phyloP scores from a whole-genome alignment of 2,113 vertebrate species.

The Dascyllus trimaculatus region DNA sequence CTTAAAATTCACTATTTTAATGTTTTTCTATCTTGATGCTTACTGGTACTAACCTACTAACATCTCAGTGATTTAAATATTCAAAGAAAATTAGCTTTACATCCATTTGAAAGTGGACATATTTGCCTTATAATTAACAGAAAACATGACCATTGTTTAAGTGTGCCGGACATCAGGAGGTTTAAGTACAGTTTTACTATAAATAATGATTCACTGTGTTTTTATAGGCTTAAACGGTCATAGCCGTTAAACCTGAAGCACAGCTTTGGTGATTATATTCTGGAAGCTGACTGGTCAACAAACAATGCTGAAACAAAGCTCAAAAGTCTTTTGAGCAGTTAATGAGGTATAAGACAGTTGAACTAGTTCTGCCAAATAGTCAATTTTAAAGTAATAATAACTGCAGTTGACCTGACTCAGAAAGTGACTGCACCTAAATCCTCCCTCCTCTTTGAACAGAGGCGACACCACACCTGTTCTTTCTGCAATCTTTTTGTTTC shows the following conservation, averaged over 20 bases:
- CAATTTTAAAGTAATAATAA: slow-evolving; percentile 19
- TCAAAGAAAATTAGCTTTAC: background rate
- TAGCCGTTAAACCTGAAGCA: slow-evolving; percentile 34
- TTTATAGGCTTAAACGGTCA: background rate
- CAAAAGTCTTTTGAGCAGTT: background rate
- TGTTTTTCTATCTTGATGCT: background rate
- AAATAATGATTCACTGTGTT: background rate
- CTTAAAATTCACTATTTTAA: background rate
- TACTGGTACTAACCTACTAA: background rate
- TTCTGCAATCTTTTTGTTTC: background rate
- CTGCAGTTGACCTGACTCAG: background rate
- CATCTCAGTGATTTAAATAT: background rate
- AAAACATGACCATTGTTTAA: background rate
- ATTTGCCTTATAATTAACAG: background rate
- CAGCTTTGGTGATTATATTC: slow-evolving; percentile 18
- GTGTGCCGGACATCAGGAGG: slow-evolving; percentile 14
- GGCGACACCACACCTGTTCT: slow-evolving; percentile 19
- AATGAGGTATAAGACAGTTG: slow-evolving; percentile 26
- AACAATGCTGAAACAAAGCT: slow-evolving; percentile 5
- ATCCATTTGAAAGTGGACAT: too few species aligned
- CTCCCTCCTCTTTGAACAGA: slow-evolving; percentile 1
- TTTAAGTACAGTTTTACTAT: slow-evolving; percentile 3
- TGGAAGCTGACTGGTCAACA: slow-evolving; percentile 6
- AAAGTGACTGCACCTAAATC: slow-evolving; percentile 38
- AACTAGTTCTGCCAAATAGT: slow-evolving; percentile 24